Evolutionary conservation across 2,888 invertebrate genomes (phyloP), one percentile per base, ranked within the genome.

Genomic region (Trachelus tabidus): DNA sequence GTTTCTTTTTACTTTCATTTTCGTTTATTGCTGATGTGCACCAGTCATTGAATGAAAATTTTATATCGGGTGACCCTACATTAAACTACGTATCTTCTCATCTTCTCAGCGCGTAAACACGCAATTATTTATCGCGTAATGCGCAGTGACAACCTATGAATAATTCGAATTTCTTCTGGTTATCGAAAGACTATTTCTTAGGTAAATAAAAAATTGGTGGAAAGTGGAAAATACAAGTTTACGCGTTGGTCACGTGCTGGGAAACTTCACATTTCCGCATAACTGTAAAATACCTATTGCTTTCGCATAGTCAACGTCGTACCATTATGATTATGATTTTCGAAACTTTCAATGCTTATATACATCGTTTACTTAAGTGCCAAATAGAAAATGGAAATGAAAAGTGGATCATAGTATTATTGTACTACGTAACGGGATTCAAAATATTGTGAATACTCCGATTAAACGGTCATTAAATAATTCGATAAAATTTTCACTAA

Each of bases 191-290:
- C 30, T 68, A 30, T 68, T 3, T 23, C 35, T 15, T 69, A 12
- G 68, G 30, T 33, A 3, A 11, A 30, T 23, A 2, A 30, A 33
- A 35, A 31, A 71, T 33, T 35, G 33, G 37, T 69, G 69, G 40
- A 69, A 71, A 71, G 31, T 30, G 30, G 37, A 71, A 76, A 37
- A 37, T 76, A 31, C 71, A 23, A 37, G 69, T 76, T 37, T 71
- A 76, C 31, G 71, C 31, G 69, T 34, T 34, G 69, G 68, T 33
- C 31, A 71, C 71, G 71, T 71, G 71, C 71, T 9, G 34, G 15
- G 34, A 71, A n/a, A 71, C 12, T 34, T 30, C 33, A 11, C 11
- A 71, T 34, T 31, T 33, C 23, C 33, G 40, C 40, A 40, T 40
- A 40, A 40, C 40, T 15, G 40, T 15, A 40, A 40, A 40, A 40